Evolutionary conservation across 1,140 invertebrate genomes (phyloP), one percentile per base, ranked within the genome.

Genomic region (Bombus consobrinus): DNA sequence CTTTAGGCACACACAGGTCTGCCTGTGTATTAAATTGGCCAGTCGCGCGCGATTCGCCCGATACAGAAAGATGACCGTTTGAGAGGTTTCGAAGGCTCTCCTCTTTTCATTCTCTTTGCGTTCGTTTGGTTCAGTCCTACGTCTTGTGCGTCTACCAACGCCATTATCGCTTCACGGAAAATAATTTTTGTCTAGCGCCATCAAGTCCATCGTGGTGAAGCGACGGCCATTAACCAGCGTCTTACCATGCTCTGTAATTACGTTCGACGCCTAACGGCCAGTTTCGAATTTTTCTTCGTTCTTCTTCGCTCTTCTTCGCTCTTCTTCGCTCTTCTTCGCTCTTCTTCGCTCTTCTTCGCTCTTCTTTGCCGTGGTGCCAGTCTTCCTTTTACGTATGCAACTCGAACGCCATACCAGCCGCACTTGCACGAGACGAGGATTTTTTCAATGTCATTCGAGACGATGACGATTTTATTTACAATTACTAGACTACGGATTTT

Each of bases 11-110:
- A 57, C 69, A 53, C 68, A 2, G 32, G 69, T 39, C 34, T 10
- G 68, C 25, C 47, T 80, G 66, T 68, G 62, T 72, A 80, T 85
- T 85, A 85, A 85, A 72, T 85, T 85, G 76, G 53, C 34, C 39
- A 39, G 28, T 72, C 69, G 69, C 69, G 69, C 39, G 76, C 76
- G 76, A 85, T 85, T 85, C 75, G 68, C 68, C 76, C 47, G 76
- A 80, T 85, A 80, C 75, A 74, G 47, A 66, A 28, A 84, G 82
- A 83, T 39, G 81, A 83, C 81, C 81, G 64, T 28, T 25, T 83
- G 76, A 77, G 22, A 76, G 32, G 41, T 41, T 28, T 39, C 32
- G 28, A 81, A 32, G 37, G 10, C 59, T 47, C 39, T 32, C 22
- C 39, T 73, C 39, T 76, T 64, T n/a, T 28, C 39, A n/a, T 13